A percentile compares a stretch with the other conserved stretches of the same genome.
Conservation (phyloP, 2,113 vertebrate species). For the Zapus hudsonius region DNA sequence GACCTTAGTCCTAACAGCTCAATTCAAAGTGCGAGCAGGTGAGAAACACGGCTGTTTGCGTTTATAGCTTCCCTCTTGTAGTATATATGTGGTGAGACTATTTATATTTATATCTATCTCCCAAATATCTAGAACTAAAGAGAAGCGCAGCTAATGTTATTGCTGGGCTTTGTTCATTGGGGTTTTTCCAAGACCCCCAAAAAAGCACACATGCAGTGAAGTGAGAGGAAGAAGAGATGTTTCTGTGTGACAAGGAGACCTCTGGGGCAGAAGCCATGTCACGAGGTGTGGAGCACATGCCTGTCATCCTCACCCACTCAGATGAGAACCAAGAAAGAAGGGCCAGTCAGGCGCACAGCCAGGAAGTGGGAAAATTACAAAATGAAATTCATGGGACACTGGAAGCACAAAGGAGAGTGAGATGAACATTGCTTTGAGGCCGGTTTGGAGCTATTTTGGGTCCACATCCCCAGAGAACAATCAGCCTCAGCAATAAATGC, state of each 20-base stretch:
- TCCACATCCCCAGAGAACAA: not conserved
- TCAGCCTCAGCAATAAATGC: not conserved
- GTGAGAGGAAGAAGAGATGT: not conserved
- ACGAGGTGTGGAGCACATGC: not conserved
- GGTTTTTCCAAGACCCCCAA: not conserved
- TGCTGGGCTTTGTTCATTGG: not conserved
- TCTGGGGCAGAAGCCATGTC: accelerated
- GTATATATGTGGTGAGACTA: not conserved
- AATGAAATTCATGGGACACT: not conserved
- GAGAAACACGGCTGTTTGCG: not conserved
- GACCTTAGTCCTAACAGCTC: too few species aligned
- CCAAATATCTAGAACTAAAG: not conserved
- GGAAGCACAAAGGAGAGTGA: not conserved
- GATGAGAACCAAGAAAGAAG: not conserved
- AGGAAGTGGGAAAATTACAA: not conserved
- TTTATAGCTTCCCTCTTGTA: not conserved
- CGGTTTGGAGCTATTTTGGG: not conserved
- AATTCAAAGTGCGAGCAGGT: not conserved
- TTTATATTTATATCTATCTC: not conserved
- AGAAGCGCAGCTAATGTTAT: not conserved
- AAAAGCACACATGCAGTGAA: not conserved
- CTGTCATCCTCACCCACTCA: not conserved
- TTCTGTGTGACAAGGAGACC: not conserved
- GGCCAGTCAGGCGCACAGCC: not conserved
- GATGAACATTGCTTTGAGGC: not conserved